phyloP scores from a whole-genome alignment of 2,113 vertebrate species.

The Trinectes maculatus region DNA sequence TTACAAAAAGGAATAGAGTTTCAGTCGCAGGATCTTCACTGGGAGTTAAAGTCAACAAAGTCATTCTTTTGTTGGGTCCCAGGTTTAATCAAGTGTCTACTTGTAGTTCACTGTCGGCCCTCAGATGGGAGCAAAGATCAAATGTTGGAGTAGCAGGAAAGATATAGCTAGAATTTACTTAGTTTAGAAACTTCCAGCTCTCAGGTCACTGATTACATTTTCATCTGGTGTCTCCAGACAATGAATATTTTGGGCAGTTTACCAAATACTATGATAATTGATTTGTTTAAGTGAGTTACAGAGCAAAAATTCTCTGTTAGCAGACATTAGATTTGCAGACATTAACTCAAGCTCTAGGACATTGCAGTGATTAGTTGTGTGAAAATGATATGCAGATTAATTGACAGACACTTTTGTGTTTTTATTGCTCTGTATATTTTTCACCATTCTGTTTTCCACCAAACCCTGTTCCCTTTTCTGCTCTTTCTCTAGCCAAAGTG shows the following conservation, averaged over 20 bases:
- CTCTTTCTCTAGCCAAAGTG: slow-evolving; percentile 24
- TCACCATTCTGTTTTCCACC: neutral
- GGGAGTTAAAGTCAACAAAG: slow-evolving; percentile 33
- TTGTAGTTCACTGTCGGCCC: slow-evolving; percentile 16
- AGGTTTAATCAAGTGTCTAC: slow-evolving; percentile 34
- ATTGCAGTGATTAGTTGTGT: neutral
- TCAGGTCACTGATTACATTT: slow-evolving; percentile 6
- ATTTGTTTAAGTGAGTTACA: neutral
- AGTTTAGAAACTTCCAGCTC: neutral
- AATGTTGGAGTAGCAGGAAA: neutral
- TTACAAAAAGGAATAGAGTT: slow-evolving; percentile 30
- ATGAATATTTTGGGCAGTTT: neutral
- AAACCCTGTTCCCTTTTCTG: slow-evolving; percentile 23
- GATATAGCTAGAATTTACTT: neutral
- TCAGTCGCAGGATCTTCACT: slow-evolving; percentile 28
- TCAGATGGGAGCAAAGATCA: slow-evolving; percentile 23
- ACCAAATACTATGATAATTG: neutral
- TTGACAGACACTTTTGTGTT: neutral
- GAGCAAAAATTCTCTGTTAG: neutral
- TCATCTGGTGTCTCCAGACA: neutral
- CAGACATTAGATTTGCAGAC: neutral
- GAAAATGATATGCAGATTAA: neutral
- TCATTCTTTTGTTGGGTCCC: slow-evolving; percentile 29
- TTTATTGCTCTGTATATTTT: slow-evolving; percentile 29
- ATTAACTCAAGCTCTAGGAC: neutral